Conservation (phyloP, 2,888 invertebrate genomes). For the Tenthredo distinguenda region DNA sequence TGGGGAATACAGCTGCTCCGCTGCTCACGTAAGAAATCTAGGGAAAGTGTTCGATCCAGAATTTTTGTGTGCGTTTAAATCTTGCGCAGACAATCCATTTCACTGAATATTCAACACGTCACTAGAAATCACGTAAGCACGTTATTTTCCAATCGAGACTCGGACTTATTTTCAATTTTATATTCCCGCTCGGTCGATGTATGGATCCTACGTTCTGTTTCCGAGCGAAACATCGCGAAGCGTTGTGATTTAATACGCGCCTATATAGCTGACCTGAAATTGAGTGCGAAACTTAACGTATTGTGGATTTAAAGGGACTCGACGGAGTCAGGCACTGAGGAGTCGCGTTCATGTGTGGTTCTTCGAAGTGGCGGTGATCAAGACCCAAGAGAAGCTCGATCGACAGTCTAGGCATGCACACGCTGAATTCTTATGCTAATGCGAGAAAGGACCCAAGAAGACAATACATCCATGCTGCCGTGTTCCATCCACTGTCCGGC, state of each 20-base stretch:
- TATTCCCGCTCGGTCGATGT: background rate
- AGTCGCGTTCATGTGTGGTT: conserved; percentile 29
- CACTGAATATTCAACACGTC: conserved; percentile 35
- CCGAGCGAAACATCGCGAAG: background rate
- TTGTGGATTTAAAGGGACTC: conserved; percentile 49
- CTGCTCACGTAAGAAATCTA: background rate
- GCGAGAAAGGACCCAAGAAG: conserved; percentile 78
- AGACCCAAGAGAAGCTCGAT: conserved; percentile 68
- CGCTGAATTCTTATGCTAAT: conserved; percentile 79
- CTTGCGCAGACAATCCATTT: conserved; percentile 22
- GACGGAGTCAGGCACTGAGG: background rate
- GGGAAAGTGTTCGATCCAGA: conserved; percentile 39
- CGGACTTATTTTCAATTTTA: conserved; percentile 21
- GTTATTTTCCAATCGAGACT: conserved; percentile 42
- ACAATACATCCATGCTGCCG: conserved; percentile 67
- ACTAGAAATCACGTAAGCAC: conserved; percentile 45
- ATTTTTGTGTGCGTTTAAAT: conserved; percentile 4
- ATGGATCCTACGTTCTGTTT: background rate
- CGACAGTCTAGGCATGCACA: conserved; percentile 76
- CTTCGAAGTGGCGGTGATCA: conserved; percentile 63
- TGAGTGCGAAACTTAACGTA: background rate
- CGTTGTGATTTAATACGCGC: too few relatives aligned
- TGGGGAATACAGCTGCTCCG: background rate
- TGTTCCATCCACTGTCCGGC: conserved; percentile 65
- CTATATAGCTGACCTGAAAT: conserved; percentile 16